Percentiles rank a stretch among this genome's conserved stretches.
These are phyloP conservation scores for Ischnura elegans DNA, from an alignment of 2,888 invertebrate species.

Conservation along the genomic window DNA sequence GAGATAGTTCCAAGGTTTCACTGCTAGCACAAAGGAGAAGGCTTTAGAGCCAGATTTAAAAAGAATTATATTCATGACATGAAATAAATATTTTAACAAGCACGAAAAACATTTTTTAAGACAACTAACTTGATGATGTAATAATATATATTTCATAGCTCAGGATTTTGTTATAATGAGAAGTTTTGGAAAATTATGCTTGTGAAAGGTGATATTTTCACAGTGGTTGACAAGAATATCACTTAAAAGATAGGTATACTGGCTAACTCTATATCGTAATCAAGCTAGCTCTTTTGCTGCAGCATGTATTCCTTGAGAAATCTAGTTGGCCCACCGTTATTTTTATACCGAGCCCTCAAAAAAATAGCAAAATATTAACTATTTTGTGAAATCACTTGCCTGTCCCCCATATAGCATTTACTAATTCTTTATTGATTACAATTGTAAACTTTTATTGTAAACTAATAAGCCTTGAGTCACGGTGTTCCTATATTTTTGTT, in stretches of 20 bases:
- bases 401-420: conserved; percentile 54
- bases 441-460: conserved; percentile 52
- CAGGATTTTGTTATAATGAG: neutral
- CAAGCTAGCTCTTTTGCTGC: neutral
- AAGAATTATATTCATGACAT: neutral
- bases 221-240: neutral
- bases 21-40: conserved; percentile 37
- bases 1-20: conserved; percentile 13
- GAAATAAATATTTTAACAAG: neutral
- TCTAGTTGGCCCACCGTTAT: conserved; percentile 63
- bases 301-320: conserved; percentile 46
- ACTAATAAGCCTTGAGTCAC: conserved; percentile 60
- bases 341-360: conserved; percentile 60
- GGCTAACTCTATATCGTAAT: neutral
- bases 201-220: neutral
- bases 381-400: conserved; percentile 66
- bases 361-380: conserved; percentile 57
- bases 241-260: neutral
- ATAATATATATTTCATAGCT: neutral
- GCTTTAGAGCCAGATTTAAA: neutral
- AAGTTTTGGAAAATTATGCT: neutral
- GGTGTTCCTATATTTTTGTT: conserved; percentile 48
- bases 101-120: neutral
- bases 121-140: neutral
- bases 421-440: conserved; percentile 47